Conservation (phyloP, 2,888 invertebrate genomes). For the Cordilura impudica region DNA sequence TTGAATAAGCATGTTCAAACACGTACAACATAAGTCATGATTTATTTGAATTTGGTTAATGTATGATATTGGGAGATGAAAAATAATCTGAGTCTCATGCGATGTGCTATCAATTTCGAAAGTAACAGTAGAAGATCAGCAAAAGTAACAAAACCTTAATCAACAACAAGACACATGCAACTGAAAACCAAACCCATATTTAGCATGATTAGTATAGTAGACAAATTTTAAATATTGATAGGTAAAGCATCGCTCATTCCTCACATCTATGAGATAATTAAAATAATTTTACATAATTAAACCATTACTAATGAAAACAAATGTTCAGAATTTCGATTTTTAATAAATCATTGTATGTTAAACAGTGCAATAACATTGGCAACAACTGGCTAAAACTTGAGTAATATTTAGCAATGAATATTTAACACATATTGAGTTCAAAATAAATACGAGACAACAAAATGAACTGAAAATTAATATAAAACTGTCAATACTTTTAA, state of each 20-base stretch:
- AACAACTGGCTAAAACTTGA: no score
- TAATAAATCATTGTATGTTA: background rate
- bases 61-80: no score
- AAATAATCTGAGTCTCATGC: no score
- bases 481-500: slow-evolving; percentile 1
- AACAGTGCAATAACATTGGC: background rate
- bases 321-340: no score
- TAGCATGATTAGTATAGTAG: slow-evolving; percentile 18
- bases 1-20: no score
- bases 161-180: background rate
- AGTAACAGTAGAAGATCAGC: no score
- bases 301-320: slow-evolving; percentile 1
- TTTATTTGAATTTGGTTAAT: no score
- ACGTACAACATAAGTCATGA: no score
- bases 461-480: background rate
- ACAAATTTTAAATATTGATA: background rate
- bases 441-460: background rate
- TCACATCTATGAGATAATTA: slow-evolving; percentile 23
- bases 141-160: background rate
- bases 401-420: background rate
- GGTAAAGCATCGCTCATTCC: background rate
- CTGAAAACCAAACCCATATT: slow-evolving; percentile 45
- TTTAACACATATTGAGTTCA: background rate
- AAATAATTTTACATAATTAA: slow-evolving; percentile 44
- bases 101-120: no score